Base-by-base conservation (phyloP, 1,140 invertebrate genomes). In the Hypothenemus hampei region DNA sequence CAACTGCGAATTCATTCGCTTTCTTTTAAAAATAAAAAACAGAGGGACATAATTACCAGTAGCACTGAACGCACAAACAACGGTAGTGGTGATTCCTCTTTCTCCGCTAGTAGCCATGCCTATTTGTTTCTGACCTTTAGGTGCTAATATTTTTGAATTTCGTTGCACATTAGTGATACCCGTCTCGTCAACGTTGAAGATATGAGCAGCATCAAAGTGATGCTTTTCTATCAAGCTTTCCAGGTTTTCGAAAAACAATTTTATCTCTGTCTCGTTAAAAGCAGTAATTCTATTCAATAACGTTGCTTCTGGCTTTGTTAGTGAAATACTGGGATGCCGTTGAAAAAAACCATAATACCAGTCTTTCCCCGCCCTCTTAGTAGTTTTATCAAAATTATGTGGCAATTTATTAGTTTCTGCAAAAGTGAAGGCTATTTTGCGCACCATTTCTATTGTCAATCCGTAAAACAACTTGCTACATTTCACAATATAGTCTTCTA, bases 111-210 rank as follows among this genome's bases (percentile, higher is more conserved):
- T 61, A 60, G 26, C 19, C 3, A 18, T 24, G 4, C 52, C 58
- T 15, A 70, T 61, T 61, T 67, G 61, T 63, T 66, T 70, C 57
- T 65, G 57, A 5, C 69, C 67, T 58, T 66, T 69, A 15, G 46
- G 10, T 8, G 48, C 60, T n/a, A 71, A 36, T 24, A 71, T 50
- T 3, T 24, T 21, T 16, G 4, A 8, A n/a, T 33, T 21, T 20
- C 57, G 62, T 44, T 66, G 63, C 4, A 77, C 71, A 19, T 60
- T 68, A 3, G 61, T 70, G 26, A 75, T 64, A 1, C 73, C 75
- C 36, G 69, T 76, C 61, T 77, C 75, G 61, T 74, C 71, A 43
- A 67, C 57, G 52, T 77, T 77, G 45, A 63, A 74, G 31, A 75
- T 72, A 40, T 65, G 62, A 22, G 61, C 52, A 18, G 68, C 63